Base-by-base conservation (phyloP, 2,113 vertebrate species). In the Polypterus bichir region DNA sequence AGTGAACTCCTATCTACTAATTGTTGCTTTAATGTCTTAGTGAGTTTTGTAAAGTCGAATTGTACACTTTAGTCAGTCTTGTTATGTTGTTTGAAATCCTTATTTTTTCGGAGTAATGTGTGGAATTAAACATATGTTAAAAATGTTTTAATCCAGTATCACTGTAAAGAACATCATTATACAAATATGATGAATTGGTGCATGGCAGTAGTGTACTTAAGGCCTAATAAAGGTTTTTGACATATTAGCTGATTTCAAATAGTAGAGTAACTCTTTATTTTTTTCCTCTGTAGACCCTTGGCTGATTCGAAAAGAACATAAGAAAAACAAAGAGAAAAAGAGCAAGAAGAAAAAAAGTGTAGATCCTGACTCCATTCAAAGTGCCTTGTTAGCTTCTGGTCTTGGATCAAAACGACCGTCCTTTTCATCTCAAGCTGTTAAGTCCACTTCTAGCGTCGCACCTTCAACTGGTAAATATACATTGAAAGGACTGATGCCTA, bases 331-430 rank as follows among this genome's bases (percentile, higher is more conserved):
- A 73, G 89, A 94, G 44, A 94, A 92, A 79, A 94, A 92, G 65
- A 91, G 85, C 73, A 94, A 90, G 80, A 86, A 80, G 64, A 88
- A 81, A 56, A 89, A 88, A 79, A 92, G 89, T 44, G 92, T 98
- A 62, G 96, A 99, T 71, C 96, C 96, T 6, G 96, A 98, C 81
- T 99, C 94, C 46, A 97, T 99, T 82, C 93, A 99, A 82, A 97
- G 95, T 94, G 95, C 96, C 90, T 94, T 99, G 91, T 78, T 99
- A 82, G 96, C 96, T 54, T 99, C 95, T 53, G 96, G 95, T 64
- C 88, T 98, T 4, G 93, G 93, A 69, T 94, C 92, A 60, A 94
- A 88, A 70, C 83, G 92, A 53, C 93, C 92, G 3, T 84, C 88
- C 65, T 97, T 95, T 69, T 93, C 92, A 7, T 81, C 92, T 61